A percentile compares a stretch with the other conserved stretches of the same genome.
Evolutionary conservation across 2,888 invertebrate genomes (phyloP).

Genomic region (Nemotelus nigrinus): DNA sequence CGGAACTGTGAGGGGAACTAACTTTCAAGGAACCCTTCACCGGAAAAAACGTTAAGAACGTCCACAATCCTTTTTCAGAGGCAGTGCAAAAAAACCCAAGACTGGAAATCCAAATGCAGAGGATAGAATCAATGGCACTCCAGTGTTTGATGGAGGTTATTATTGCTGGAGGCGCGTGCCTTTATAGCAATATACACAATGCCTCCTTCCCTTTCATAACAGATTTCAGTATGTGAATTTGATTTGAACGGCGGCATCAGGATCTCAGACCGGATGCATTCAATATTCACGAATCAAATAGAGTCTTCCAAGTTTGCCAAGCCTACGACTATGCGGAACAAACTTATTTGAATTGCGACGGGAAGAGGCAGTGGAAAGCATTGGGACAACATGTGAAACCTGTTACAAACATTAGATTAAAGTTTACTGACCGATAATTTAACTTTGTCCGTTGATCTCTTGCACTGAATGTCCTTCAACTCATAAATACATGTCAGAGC

Average conservation of each 20-base stretch:
- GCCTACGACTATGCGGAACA: not conserved
- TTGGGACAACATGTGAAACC: too few relatives aligned
- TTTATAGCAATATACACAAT: constrained; percentile 42
- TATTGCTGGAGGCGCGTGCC: constrained; percentile 54
- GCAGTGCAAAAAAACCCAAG: not conserved
- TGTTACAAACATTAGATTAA: too few relatives aligned
- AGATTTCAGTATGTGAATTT: constrained; percentile 41
- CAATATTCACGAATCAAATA: constrained; percentile 54
- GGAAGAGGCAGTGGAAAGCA: not conserved
- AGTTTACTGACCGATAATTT: too few relatives aligned
- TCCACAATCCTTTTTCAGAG: constrained; percentile 23
- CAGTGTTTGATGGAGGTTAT: constrained; percentile 51
- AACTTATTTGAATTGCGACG: not conserved
- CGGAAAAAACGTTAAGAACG: not conserved
- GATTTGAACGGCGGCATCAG: constrained; percentile 28
- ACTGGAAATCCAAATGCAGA: not conserved
- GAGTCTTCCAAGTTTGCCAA: constrained; percentile 29
- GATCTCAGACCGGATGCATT: constrained; percentile 52
- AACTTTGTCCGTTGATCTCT: not conserved
- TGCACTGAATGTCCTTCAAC: constrained; percentile 7
- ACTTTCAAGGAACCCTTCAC: constrained; percentile 29
- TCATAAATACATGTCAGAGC: constrained; percentile 52
- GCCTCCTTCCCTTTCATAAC: constrained; percentile 40
- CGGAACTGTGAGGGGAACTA: constrained; percentile 47
- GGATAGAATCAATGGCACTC: constrained; percentile 11